These are phyloP conservation scores for Macroglossus sobrinus DNA, from an alignment of 2,113 vertebrate species.

Conservation along the genomic window DNA sequence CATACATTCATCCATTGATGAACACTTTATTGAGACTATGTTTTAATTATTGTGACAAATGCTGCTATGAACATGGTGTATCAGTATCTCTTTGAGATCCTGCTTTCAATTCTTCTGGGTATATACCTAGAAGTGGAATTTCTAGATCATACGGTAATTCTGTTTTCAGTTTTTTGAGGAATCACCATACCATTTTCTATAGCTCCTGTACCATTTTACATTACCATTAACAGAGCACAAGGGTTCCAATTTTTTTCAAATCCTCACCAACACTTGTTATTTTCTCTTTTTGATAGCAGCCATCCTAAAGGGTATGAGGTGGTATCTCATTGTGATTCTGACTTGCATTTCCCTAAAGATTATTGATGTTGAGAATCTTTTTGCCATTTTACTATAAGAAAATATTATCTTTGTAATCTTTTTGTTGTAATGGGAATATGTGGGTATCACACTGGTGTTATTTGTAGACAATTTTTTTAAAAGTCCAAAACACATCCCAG, in stretches of 20 bases:
- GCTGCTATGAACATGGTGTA: not conserved
- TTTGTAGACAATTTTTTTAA: not conserved
- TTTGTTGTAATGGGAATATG: not conserved
- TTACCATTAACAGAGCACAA: not conserved
- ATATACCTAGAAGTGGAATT: not conserved
- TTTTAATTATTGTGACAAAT: not conserved
- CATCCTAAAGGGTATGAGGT: not conserved
- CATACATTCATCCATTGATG: not conserved
- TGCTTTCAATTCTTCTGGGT: constrained; percentile 14
- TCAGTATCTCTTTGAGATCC: not conserved
- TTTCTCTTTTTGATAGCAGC: not conserved
- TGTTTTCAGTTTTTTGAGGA: constrained; percentile 3
- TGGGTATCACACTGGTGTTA: not conserved
- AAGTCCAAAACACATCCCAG: not conserved
- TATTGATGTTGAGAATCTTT: not conserved
- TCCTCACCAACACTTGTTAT: not conserved
- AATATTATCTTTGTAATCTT: not conserved
- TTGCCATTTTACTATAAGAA: not conserved
- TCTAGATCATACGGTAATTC: not conserved
- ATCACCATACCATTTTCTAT: not conserved
- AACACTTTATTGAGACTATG: not conserved
- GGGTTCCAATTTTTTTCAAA: not conserved
- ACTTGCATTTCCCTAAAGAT: not conserved
- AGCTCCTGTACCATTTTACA: not conserved
- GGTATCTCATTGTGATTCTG: not conserved